phyloP scores from a whole-genome alignment of 2,113 vertebrate species.

The Mixornis gularis region DNA sequence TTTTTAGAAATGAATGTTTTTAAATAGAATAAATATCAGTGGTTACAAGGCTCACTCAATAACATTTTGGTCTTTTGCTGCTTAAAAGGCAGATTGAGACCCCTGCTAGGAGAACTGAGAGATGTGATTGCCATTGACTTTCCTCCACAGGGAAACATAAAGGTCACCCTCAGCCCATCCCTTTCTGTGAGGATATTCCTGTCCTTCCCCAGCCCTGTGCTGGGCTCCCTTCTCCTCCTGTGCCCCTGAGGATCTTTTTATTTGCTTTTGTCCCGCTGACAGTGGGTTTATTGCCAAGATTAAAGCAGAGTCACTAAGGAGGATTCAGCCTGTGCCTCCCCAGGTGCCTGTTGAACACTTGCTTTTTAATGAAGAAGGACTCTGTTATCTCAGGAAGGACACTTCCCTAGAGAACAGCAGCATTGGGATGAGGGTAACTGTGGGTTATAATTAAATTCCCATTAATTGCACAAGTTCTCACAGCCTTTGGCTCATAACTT shows the following conservation, averaged over 20 bases:
- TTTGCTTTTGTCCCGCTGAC: not conserved
- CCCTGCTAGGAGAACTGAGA: not conserved
- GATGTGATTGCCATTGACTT: not conserved
- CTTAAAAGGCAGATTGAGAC: not conserved
- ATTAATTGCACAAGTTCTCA: not conserved
- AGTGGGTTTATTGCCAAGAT: not conserved
- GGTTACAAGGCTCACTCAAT: rapidly evolving
- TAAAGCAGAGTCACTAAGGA: not conserved
- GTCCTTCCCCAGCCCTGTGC: rapidly evolving
- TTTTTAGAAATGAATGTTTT: not conserved
- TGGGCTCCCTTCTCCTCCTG: not conserved
- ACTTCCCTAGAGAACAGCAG: not conserved
- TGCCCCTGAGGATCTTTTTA: not conserved
- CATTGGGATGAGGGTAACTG: too few relatives aligned
- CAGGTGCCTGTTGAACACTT: not conserved
- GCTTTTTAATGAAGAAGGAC: not conserved
- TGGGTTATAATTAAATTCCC: not conserved
- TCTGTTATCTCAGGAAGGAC: not conserved
- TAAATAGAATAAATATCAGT: not conserved
- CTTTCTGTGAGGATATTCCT: not conserved
- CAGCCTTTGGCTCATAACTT: not conserved
- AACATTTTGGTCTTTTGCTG: not conserved
- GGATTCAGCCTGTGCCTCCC: not conserved
- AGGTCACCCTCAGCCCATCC: not conserved
- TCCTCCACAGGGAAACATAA: not conserved